These are phyloP conservation scores for Masticophis lateralis DNA, from an alignment of 2,797 vertebrate genomes.

Conservation along the genomic window DNA sequence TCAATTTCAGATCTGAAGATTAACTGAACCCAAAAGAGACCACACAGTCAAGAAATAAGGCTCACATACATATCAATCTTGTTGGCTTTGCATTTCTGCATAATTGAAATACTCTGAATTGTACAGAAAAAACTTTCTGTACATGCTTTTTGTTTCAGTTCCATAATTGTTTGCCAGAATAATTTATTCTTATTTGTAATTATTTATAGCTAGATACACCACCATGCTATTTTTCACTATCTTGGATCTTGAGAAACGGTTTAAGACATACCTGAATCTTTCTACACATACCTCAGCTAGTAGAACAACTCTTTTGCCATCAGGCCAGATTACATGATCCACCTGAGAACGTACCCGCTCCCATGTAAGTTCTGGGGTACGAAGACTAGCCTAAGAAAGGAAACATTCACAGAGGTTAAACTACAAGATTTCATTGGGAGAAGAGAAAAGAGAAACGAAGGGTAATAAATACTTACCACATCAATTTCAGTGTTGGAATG, in stretches of 20 bases:
- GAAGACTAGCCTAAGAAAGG: conserved; percentile 85
- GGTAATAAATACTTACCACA: conserved; percentile 78
- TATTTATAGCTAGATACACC: neutral
- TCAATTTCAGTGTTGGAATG: conserved; percentile 99
- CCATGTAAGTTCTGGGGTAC: conserved; percentile 96
- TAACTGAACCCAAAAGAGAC: neutral
- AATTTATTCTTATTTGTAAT: neutral
- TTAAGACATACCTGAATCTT: neutral
- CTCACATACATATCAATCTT: neutral
- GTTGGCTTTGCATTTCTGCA: neutral
- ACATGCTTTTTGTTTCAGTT: neutral
- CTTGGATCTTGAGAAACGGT: neutral
- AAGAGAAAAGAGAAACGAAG: neutral
- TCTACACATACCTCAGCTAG: conserved; percentile 86
- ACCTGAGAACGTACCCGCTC: conserved; percentile 97
- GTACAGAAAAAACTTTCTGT: neutral
- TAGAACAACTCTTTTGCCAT: conserved; percentile 93
- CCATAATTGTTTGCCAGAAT: neutral
- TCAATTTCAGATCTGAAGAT: neutral
- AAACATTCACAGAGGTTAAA: conserved; percentile 28
- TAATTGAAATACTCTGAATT: fast-evolving
- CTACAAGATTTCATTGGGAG: fast-evolving
- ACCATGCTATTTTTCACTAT: neutral
- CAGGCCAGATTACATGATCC: conserved; percentile 97
- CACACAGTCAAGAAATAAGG: neutral